Evolutionary conservation across 2,797 vertebrate species (phyloP).

Genomic region (Synaphobranchus kaupii): DNA sequence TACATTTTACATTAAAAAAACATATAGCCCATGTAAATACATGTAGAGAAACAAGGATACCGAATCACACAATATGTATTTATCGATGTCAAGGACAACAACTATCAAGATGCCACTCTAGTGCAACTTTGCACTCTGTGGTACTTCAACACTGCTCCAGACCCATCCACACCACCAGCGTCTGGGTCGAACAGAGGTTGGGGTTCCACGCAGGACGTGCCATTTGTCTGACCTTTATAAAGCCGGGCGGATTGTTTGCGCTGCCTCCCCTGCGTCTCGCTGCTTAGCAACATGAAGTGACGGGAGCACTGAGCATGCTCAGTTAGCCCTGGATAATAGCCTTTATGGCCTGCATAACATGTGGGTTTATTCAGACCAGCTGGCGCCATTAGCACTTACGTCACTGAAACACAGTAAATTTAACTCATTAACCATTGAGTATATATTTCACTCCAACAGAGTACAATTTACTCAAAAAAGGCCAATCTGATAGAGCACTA

Average conservation of each 20-base stretch:
- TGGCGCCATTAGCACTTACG: neutral
- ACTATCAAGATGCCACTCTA: neutral
- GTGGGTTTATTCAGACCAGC: neutral
- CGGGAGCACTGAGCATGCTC: conserved; percentile 57
- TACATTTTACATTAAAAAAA: neutral
- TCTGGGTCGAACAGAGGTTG: neutral
- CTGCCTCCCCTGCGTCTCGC: conserved; percentile 64
- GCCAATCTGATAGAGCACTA: neutral
- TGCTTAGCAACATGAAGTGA: conserved; percentile 72
- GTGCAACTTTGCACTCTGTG: neutral
- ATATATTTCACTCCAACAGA: neutral
- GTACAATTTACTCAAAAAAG: neutral
- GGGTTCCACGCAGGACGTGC: conserved; percentile 51
- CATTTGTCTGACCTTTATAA: conserved; percentile 75
- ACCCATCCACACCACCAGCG: neutral
- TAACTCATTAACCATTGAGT: neutral
- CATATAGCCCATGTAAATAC: neutral
- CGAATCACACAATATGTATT: neutral
- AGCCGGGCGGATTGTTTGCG: conserved; percentile 74
- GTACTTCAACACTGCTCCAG: too few relatives aligned
- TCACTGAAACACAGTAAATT: neutral
- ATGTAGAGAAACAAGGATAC: neutral
- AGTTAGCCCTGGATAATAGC: conserved; percentile 43
- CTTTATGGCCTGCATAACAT: neutral
- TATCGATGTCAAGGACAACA: neutral